These are phyloP conservation scores for Gastrophryne carolinensis DNA, from an alignment of 2,797 vertebrate genomes.

Conservation along the genomic window DNA sequence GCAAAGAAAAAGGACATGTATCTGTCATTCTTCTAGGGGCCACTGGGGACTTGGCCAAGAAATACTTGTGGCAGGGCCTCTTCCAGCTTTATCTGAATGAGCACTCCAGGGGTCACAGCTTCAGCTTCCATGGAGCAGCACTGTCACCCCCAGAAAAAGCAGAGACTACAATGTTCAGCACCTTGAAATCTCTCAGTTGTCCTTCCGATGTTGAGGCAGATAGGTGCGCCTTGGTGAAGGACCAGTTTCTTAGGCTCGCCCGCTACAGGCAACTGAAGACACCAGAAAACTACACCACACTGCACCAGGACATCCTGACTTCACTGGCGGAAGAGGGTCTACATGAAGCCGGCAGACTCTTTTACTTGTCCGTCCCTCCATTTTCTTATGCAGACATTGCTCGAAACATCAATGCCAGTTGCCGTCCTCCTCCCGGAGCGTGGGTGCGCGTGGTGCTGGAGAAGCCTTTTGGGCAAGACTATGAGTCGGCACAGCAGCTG, in stretches of 20 bases:
- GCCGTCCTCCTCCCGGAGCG: slow-evolving; percentile 70
- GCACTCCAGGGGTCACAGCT: slow-evolving; percentile 76
- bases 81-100: slow-evolving; percentile 87
- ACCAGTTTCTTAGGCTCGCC: slow-evolving; percentile 83
- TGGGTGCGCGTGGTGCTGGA: slow-evolving; percentile 93
- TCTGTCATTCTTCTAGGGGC: slow-evolving; percentile 86
- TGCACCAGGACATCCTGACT: slow-evolving; percentile 72
- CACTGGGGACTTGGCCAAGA: slow-evolving; percentile 90
- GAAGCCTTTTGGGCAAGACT: slow-evolving; percentile 94
- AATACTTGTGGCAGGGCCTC: slow-evolving; percentile 93
- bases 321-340: slow-evolving; percentile 74
- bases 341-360: slow-evolving; percentile 83
- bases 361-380: slow-evolving; percentile 91
- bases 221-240: slow-evolving; percentile 81
- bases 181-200: slow-evolving; percentile 81
- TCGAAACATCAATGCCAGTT: slow-evolving; percentile 80
- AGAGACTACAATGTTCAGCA: slow-evolving; percentile 72
- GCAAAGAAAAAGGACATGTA: slow-evolving; percentile 73
- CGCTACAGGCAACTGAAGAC: slow-evolving; percentile 81
- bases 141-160: slow-evolving; percentile 68
- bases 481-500: slow-evolving; percentile 79
- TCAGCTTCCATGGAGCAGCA: slow-evolving; percentile 86
- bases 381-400: slow-evolving; percentile 87
- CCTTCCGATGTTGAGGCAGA: slow-evolving; percentile 61
- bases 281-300: slow-evolving; percentile 72